phyloP scores from a whole-genome alignment of 2,113 vertebrate species.

The Mormyrus iriodes region DNA sequence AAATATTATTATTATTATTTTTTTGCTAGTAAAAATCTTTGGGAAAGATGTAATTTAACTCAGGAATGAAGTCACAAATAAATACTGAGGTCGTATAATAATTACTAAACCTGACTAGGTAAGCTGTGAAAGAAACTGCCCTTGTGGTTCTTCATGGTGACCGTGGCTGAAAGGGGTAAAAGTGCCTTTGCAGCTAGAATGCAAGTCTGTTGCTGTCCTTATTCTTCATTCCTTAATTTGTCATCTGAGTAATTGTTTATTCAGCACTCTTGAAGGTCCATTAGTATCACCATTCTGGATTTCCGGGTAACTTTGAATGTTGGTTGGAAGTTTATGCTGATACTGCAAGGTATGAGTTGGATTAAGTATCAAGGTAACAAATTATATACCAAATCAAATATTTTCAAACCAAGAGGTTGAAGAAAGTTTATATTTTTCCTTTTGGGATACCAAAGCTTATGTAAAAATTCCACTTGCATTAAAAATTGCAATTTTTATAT shows the following conservation, averaged over 20 bases:
- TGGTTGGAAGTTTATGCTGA: conserved; percentile 10
- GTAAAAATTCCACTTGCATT: not conserved
- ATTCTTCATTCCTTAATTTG: not conserved
- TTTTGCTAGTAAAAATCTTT: not conserved
- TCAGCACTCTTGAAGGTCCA: not conserved
- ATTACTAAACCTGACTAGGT: conserved; percentile 6
- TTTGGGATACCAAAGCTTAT: not conserved
- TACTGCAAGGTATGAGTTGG: conserved; percentile 6
- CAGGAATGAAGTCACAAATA: not conserved
- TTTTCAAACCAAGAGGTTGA: not conserved
- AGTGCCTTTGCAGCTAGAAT: not conserved
- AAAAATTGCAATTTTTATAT: not conserved
- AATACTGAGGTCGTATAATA: conserved; percentile 14
- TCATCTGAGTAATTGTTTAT: not conserved
- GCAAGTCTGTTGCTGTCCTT: not conserved
- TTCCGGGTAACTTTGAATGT: conserved; percentile 18
- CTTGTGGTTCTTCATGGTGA: conserved; percentile 17
- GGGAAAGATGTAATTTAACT: not conserved
- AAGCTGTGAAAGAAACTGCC: not conserved
- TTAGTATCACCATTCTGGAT: not conserved
- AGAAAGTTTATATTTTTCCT: not conserved
- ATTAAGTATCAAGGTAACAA: not conserved
- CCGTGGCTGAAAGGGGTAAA: not conserved
- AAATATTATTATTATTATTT: not conserved
- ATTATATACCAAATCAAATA: not conserved